phyloP scores from a whole-genome alignment of 2,888 invertebrate genomes.

The Andrena trimmerana region DNA sequence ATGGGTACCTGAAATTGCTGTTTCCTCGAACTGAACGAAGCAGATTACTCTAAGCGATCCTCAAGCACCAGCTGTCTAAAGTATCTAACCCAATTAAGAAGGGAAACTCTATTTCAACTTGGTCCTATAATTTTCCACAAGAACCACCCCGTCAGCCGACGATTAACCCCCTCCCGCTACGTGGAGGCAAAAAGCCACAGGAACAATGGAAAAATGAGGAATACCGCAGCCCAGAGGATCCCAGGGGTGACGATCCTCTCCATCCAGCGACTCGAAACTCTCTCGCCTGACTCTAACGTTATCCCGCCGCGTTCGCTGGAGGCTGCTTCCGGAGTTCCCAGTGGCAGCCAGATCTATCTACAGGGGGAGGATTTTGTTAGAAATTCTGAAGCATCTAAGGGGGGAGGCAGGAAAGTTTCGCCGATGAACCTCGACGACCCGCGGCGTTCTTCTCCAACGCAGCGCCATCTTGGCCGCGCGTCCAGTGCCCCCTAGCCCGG shows the following conservation, averaged over 20 bases:
- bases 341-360: constrained; percentile 22
- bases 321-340: constrained; percentile 42
- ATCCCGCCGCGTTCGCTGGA: constrained; percentile 16
- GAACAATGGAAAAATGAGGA: background rate
- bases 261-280: constrained; percentile 1
- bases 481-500: background rate
- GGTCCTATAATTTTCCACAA: background rate
- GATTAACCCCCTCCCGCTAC: background rate
- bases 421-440: constrained; percentile 11
- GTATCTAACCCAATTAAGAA: background rate
- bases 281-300: constrained; percentile 1
- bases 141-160: background rate
- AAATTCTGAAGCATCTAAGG: constrained; percentile 58
- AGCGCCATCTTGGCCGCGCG: constrained; percentile 28
- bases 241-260: background rate
- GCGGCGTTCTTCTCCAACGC: constrained; percentile 32
- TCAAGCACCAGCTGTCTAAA: background rate
- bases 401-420: constrained; percentile 38
- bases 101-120: background rate
- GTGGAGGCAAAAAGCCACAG: background rate
- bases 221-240: background rate
- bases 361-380: constrained; percentile 49
- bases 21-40: background rate
- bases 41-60: background rate
- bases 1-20: background rate